Evolutionary conservation across 2,888 invertebrate species (phyloP), one percentile per base, ranked within the genome.

Genomic region (Chorisops tibialis): DNA sequence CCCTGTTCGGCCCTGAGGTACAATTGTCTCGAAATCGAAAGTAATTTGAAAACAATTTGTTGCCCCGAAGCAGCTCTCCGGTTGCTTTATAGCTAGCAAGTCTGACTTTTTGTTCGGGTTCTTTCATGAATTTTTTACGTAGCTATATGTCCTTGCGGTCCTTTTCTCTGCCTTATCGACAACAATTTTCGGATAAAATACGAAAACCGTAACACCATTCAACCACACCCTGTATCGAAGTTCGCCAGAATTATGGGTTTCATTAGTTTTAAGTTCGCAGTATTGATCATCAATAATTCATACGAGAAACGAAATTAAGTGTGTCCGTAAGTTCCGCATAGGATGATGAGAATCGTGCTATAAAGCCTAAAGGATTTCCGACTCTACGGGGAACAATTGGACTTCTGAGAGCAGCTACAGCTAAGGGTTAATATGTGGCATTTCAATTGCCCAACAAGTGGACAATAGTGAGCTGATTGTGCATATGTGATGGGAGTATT

Each of bases 261-360:
- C 24, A 56, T 56, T 56, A 56, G 43, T 56, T 56, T 45, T 16
- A 22, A 43, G 56, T 56, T 56, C 45, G 5, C 30, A n/a, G n/a
- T 14, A 56, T 56, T 56, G 56, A 56, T 56, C 56, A 56, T 56
- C 56, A 56, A 56, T 56, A 56, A 56, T 56, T 56, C 56, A 56
- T 56, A 39, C 22, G 41, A 54, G 52, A 7, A 39, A 30, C 56
- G 45, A 43, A 39, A 50, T 9, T 30, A 30, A 30, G 30, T n/a
- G 30, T 7, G 30, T 30, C 30, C 30, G 9, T n/a, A n/a, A n/a
- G n/a, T 30, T 2, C 30, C 30, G 30, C 30, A 30, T 30, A 30
- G 30, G 30, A 30, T 30, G 30, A 30, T 30, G 30, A 9, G 30
- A 30, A 30, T 30, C 30, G 30, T 5, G 30, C 30, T 9, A 30